Evolutionary conservation across 2,113 vertebrate species (phyloP), one percentile per base, ranked within the genome.

Genomic region (Rhynchomys soricoides): DNA sequence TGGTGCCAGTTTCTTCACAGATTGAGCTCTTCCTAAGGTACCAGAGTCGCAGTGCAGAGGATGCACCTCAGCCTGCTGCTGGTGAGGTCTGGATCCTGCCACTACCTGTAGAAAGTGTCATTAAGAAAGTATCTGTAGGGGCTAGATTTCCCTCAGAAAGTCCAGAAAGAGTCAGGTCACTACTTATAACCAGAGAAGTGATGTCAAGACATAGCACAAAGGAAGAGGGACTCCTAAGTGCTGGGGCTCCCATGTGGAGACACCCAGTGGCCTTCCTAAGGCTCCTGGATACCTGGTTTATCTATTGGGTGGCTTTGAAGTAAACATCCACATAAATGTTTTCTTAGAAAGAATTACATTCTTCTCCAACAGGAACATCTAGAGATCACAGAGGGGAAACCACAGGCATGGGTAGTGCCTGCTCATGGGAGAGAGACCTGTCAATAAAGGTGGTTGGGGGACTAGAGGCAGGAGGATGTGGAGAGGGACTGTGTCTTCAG

Each of bases 1-100:
- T 62, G 1, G 0, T 59, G 52, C 16, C 1, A 0, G n/a, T 78
- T 43, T 59, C 81, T 7, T n/a, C 52, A 19, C 8, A 4, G 7
- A 3, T 4, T 22, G 7, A 37, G 75, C 3, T 78, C 91, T 94
- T 90, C 21, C 86, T 62, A 2, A 59, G 50, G 37, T 3, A 77
- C 34, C 31, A 66, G 77, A 91, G 57, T 55, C 0, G 0, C 7
- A 0, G 2, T 40, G 34, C 52, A 22, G 64, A 75, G 31, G 75
- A 45, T 48, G 55, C 34, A 13, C 40, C 43, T 24, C 57, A 52
- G 16, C 74, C 55, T 50, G 6, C 64, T 19, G 37, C 52, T 24
- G 1, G 34, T 16, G n/a, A 55, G 57, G 9, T 83, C 48, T 74
- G 45, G 50, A n/a, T 75, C 92, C 90, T 96, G 40, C 43, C 70